Percentiles rank a stretch among this genome's conserved stretches.
Conservation (phyloP, 2,888 invertebrate genomes). For the Alentia gelatinosa region DNA sequence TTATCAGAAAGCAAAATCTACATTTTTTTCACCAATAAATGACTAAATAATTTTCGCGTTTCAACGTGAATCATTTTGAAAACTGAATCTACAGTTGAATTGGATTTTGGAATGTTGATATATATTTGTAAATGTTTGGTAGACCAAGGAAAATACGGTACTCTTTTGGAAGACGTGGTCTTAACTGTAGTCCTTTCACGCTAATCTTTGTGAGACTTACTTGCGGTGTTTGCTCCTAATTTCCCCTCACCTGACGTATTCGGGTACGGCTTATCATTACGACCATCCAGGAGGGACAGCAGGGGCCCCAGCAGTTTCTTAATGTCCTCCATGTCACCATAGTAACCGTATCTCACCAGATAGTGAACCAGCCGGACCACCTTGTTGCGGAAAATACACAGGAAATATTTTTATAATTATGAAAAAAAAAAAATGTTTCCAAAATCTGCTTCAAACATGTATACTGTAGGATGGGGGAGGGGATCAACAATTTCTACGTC, state of each 20-base stretch:
- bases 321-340: slow-evolving; percentile 77
- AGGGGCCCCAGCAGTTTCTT: slow-evolving; percentile 75
- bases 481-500: no score
- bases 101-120: no score
- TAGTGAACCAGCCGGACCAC: slow-evolving; percentile 77
- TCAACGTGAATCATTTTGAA: no score
- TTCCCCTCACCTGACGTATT: neutral
- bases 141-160: neutral
- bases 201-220: neutral
- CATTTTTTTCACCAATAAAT: no score
- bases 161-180: neutral
- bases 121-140: neutral
- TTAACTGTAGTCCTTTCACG: neutral
- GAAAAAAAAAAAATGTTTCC: no score
- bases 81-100: no score
- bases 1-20: no score
- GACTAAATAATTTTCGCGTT: no score
- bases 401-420: no score
- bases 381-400: no score
- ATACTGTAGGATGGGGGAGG: no score
- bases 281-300: slow-evolving; percentile 78
- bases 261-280: slow-evolving; percentile 78
- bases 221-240: neutral
- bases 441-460: no score
- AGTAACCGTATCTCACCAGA: slow-evolving; percentile 78